Percentiles rank a stretch among this genome's conserved stretches.
phyloP scores from a whole-genome alignment of 2,113 vertebrate species.

The Periophthalmodon schlosseri region DNA sequence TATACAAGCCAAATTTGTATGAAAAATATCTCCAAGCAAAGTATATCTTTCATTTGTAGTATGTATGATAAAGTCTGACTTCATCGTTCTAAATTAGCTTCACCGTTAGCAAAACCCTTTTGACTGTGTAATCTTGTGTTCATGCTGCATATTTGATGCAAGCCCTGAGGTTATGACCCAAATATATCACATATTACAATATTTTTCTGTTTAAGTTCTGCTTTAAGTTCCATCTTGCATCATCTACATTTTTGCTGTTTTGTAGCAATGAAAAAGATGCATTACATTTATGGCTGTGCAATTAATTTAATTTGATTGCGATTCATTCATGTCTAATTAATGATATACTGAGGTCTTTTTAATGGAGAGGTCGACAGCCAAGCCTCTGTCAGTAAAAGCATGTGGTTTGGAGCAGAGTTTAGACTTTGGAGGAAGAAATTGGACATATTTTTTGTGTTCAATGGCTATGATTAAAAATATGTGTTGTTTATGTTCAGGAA shows the following conservation, averaged over 20 bases:
- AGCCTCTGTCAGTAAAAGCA: too few species aligned
- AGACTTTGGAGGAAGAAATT: too few species aligned
- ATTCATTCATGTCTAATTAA: too few species aligned
- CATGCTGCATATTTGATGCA: constrained; percentile 19
- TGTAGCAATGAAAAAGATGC: not conserved
- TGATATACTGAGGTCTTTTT: too few species aligned
- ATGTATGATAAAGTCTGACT: not conserved
- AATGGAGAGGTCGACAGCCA: too few species aligned
- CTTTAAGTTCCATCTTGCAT: not conserved
- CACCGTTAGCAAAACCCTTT: constrained; percentile 6
- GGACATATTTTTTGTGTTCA: too few species aligned
- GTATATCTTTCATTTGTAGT: not conserved
- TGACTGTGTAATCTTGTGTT: constrained; percentile 3
- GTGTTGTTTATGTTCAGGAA: too few species aligned
- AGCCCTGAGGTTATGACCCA: constrained; percentile 24
- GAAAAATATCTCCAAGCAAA: not conserved
- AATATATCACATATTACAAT: constrained; percentile 18
- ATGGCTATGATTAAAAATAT: too few species aligned
- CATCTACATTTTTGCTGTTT: not conserved
- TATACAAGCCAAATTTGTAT: too few species aligned
- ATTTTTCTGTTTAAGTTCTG: not conserved
- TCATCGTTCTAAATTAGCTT: not conserved
- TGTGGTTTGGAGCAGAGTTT: too few species aligned
- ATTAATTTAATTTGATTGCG: too few species aligned
- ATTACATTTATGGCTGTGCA: too few species aligned